Conservation (phyloP, 23 tunicate species). For the Ciona savignyi region DNA sequence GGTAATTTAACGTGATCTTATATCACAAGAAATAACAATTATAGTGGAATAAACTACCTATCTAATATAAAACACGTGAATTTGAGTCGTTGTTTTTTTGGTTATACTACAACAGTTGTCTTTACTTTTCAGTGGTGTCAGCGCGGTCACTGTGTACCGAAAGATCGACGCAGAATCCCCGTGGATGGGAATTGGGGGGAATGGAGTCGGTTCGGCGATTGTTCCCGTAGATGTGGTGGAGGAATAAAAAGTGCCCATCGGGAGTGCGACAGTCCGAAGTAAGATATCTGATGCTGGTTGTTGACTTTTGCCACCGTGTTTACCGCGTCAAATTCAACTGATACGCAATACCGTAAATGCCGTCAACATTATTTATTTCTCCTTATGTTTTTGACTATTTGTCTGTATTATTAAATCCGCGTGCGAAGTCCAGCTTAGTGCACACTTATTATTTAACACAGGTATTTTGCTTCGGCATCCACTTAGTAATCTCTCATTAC, state of each 20-base stretch:
- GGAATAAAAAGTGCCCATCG: conserved; percentile 79
- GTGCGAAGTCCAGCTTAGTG: background rate
- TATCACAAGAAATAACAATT: no score
- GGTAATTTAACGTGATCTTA: no score
- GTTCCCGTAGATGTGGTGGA: conserved; percentile 88
- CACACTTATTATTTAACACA: background rate
- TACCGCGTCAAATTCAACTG: no score
- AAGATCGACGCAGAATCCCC: conserved; percentile 46
- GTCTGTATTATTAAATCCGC: background rate
- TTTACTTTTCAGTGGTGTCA: conserved; percentile 73
- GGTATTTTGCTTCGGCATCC: background rate
- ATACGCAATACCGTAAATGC: no score
- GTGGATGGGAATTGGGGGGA: conserved; percentile 91
- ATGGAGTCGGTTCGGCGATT: conserved; percentile 82
- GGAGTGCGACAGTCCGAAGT: conserved; percentile 87
- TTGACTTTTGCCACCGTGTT: no score
- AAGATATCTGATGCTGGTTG: no score
- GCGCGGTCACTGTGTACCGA: conserved; percentile 65
- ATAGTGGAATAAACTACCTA: no score
- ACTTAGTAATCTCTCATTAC: background rate
- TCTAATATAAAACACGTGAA: no score
- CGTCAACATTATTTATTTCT: no score
- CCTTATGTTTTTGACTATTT: no score
- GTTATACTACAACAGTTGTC: background rate
- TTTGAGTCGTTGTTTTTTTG: background rate